A percentile compares a stretch with the other conserved stretches of the same genome.
Evolutionary conservation across 53 echinoderm and acorn worm genomes (phyloP).

Genomic region (Luidia sarsii): DNA sequence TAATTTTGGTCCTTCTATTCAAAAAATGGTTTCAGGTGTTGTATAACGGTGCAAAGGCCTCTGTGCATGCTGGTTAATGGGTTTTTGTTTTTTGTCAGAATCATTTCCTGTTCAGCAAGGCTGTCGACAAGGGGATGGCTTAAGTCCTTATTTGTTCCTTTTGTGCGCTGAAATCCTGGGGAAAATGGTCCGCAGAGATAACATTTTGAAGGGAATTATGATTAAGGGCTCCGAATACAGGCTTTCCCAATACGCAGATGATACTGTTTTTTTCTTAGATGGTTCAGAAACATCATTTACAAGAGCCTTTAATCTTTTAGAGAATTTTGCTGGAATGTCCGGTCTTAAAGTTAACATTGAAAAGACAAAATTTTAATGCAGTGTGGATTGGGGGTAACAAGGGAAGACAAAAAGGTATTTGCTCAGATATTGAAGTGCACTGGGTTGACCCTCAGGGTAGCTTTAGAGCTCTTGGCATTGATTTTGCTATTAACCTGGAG

Average conservation of each 20-base stretch:
- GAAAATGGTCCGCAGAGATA: conserved; percentile 1
- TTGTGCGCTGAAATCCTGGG: conserved; percentile 9
- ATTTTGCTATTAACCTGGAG: not conserved
- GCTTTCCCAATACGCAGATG: conserved; percentile 6
- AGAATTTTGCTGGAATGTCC: not conserved
- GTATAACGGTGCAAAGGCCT: not conserved
- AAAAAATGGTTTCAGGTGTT: conserved; percentile 1
- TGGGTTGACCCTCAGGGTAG: not conserved
- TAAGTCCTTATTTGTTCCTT: conserved; percentile 13
- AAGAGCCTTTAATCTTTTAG: not conserved
- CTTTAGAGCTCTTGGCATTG: not conserved
- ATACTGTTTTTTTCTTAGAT: not conserved
- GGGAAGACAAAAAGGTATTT: not conserved
- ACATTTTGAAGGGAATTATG: not conserved
- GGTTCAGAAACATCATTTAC: not conserved
- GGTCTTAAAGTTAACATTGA: conserved; percentile 6
- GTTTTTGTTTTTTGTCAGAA: not conserved
- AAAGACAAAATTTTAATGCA: conserved; percentile 5
- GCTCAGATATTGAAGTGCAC: not conserved
- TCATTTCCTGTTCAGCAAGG: not conserved
- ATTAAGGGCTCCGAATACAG: not conserved
- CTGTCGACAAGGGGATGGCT: conserved; percentile 12
- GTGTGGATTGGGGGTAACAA: conserved; percentile 3
- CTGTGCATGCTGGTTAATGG: conserved; percentile 14
- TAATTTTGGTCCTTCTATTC: not conserved